Conservation (phyloP, 2,888 invertebrate genomes). For the Halocaridina rubra region DNA sequence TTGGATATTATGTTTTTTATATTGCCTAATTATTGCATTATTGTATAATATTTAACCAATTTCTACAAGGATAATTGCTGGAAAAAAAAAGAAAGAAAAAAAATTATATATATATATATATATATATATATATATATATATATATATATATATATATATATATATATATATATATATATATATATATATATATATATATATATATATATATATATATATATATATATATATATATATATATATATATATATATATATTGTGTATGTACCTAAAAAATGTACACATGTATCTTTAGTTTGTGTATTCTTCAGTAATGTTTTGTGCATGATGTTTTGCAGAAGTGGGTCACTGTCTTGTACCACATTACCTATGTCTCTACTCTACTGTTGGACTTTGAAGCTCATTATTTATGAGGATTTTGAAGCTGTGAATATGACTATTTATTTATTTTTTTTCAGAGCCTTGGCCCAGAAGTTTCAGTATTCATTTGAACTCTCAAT, state of each 20-base stretch:
- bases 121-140: background rate
- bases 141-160: background rate
- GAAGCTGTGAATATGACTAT: no score
- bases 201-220: background rate
- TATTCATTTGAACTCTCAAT: no score
- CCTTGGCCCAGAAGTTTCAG: no score
- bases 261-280: background rate
- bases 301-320: no score
- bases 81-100: background rate
- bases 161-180: background rate
- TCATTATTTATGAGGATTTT: no score
- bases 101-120: background rate
- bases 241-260: background rate
- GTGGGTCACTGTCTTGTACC: no score
- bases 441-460: no score
- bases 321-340: no score
- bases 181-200: background rate
- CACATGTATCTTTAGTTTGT: no score
- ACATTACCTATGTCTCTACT: no score
- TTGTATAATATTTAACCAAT: background rate
- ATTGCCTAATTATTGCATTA: background rate
- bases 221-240: background rate
- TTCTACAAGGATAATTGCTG: background rate
- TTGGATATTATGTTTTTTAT: background rate
- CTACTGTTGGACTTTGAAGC: no score